Base-by-base conservation (phyloP, 2,113 vertebrate species). In the Pyxicephalus adspersus region DNA sequence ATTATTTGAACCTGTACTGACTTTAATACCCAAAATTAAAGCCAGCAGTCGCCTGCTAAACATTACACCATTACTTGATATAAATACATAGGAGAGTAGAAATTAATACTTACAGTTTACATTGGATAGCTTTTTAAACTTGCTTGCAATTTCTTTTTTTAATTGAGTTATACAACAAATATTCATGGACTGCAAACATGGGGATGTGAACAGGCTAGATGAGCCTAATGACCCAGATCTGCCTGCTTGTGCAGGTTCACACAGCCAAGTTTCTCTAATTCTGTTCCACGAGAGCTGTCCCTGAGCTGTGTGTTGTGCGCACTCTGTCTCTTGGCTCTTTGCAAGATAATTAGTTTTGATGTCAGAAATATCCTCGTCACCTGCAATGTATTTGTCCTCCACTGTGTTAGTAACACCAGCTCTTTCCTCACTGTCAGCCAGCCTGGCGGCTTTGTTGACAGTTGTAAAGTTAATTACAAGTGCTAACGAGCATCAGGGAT, bases 331-430 rank as follows among this genome's bases (percentile, higher is more conserved):
- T 91, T 89, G 91, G 92, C 92, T 87, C 68, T 90, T 93, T 90
- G 87, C 34, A 85, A 92, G 93, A 94, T 95, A 96, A 96, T 95
- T 94, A 88, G 93, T 95, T 95, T 93, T 94, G 95, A 94, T 95
- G 95, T 96, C 93, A 92, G 80, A 92, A 94, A 91, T 95, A 94
- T 94, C 92, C 90, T 93, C 90, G 92, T 92, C 91, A 95, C 92
- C 93, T 90, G 92, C 92, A 92, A 94, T 91, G 91, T 91, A 93
- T 95, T 94, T 94, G 93, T 94, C 93, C 91, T 94, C 93, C 92
- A 91, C 91, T 92, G 93, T 92, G 93, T 94, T 93, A 93, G 94
- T 93, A 94, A 91, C 92, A 91, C 91, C 94, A 90, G 90, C 91
- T 89, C 74, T 90, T 90, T 90, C 91, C 91, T 93, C 87, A 92